Conservation (phyloP, 2,888 invertebrate species). For the Pyralis farinalis region DNA sequence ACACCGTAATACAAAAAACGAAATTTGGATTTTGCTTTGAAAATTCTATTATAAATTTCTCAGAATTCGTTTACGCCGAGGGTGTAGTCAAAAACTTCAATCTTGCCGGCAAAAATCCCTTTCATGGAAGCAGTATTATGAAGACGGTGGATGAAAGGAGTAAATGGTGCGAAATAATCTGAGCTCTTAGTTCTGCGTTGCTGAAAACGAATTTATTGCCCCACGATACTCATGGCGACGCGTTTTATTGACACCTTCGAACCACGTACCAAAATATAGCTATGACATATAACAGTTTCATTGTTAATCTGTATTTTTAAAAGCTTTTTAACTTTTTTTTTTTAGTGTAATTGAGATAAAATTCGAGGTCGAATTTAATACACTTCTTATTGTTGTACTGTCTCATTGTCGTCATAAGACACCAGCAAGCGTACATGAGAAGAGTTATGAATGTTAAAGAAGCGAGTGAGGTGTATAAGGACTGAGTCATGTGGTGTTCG, state of each 20-base stretch:
- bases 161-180: conserved; percentile 79
- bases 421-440: too few relatives aligned
- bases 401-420: too few relatives aligned
- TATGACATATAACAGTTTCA: too few relatives aligned
- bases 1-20: neutral
- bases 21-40: neutral
- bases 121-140: conserved; percentile 65
- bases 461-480: too few relatives aligned
- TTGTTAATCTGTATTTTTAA: too few relatives aligned
- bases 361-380: too few relatives aligned
- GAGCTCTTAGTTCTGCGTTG: conserved; percentile 74
- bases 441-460: too few relatives aligned
- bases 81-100: conserved; percentile 60
- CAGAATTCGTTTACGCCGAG: conserved; percentile 53
- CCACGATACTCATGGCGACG: conserved; percentile 55
- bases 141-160: conserved; percentile 72
- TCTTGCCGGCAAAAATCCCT: conserved; percentile 59
- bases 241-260: conserved; percentile 66
- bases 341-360: too few relatives aligned
- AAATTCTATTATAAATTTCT: conserved; percentile 27
- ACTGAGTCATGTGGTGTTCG: too few relatives aligned
- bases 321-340: too few relatives aligned
- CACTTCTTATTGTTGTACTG: too few relatives aligned
- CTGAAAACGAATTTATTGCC: conserved; percentile 76
- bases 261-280: conserved; percentile 25